These are phyloP conservation scores for Ispidina lecontei DNA, from an alignment of 2,797 vertebrate genomes.

Conservation along the genomic window DNA sequence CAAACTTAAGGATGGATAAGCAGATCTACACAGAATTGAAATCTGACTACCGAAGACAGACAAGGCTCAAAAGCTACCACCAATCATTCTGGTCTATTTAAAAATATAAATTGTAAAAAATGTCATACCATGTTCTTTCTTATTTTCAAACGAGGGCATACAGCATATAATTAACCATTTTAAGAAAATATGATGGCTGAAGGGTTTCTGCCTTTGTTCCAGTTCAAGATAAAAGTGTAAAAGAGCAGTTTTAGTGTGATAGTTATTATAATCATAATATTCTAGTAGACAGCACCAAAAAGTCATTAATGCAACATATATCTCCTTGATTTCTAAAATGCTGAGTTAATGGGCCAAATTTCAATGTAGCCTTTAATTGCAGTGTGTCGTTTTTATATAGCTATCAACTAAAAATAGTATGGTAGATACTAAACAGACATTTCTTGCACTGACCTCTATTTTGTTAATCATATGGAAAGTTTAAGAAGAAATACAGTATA, in stretches of 20 bases:
- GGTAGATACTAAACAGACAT: neutral
- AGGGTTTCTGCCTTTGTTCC: conserved; percentile 4
- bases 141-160: conserved; percentile 48
- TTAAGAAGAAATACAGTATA: neutral
- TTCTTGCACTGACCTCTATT: conserved; percentile 8
- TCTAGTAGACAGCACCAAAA: conserved; percentile 65
- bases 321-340: conserved; percentile 58
- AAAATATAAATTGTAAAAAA: conserved; percentile 53
- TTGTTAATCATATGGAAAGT: neutral
- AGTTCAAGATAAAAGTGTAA: conserved; percentile 69
- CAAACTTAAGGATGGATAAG: conserved; percentile 65
- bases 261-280: conserved; percentile 73
- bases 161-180: conserved; percentile 42
- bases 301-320: conserved; percentile 74
- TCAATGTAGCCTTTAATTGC: conserved; percentile 19
- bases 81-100: conserved; percentile 27
- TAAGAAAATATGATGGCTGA: conserved; percentile 52
- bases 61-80: conserved; percentile 57
- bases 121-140: neutral
- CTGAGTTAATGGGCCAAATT: conserved; percentile 68
- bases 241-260: conserved; percentile 67
- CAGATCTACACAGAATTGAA: conserved; percentile 60
- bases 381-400: neutral
- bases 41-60: conserved; percentile 53
- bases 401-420: neutral